A percentile compares a stretch with the other conserved stretches of the same genome.
Conservation (phyloP, 2,113 vertebrate genomes). For the Psophia crepitans region DNA sequence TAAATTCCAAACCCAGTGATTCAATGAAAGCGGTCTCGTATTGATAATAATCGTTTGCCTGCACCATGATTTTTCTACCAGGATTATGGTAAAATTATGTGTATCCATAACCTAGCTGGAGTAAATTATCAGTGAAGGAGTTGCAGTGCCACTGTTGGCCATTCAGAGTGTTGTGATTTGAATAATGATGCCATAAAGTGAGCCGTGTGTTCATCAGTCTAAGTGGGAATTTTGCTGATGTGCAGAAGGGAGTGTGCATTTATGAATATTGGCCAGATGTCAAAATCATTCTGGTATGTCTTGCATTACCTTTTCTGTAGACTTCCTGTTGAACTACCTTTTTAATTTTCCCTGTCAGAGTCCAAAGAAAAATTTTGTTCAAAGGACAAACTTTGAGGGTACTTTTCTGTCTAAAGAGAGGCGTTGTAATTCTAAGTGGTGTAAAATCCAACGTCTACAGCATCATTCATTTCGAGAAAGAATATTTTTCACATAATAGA, state of each 20-base stretch:
- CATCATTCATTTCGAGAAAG: conserved; percentile 19
- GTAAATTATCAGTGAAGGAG: neutral
- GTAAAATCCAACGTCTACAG: neutral
- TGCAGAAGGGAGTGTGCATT: neutral
- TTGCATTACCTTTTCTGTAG: neutral
- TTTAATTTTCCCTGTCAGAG: neutral
- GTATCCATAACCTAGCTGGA: neutral
- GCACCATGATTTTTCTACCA: neutral
- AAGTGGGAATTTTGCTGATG: neutral
- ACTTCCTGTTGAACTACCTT: neutral
- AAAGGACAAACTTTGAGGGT: neutral
- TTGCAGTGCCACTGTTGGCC: neutral
- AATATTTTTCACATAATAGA: conserved; percentile 18
- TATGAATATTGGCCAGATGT: neutral
- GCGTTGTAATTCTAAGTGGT: conserved; percentile 3
- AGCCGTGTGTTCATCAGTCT: neutral
- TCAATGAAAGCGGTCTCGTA: neutral
- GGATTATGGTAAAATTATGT: neutral
- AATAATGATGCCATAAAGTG: neutral
- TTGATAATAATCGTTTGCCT: neutral
- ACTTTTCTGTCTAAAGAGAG: neutral
- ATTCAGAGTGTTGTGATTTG: neutral
- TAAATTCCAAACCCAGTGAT: neutral
- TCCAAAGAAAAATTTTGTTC: neutral
- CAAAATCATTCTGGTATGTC: neutral